Evolutionary conservation across 2,113 vertebrate species (phyloP).

Genomic region (Rhinolophus sinicus): DNA sequence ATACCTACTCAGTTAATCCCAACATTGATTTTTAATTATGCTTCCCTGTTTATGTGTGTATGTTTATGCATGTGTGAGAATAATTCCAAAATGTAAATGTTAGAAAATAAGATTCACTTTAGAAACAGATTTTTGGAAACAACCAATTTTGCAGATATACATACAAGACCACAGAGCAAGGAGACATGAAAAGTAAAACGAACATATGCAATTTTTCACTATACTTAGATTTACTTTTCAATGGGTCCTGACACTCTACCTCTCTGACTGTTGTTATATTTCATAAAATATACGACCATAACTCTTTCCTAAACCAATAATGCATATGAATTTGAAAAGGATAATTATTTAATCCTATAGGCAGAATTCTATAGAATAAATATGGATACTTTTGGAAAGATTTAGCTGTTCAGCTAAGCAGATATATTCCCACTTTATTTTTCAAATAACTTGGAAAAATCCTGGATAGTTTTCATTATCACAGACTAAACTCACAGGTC

Average conservation of each 20-base stretch:
- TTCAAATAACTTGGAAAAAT: not conserved
- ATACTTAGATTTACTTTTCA: not conserved
- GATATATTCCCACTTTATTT: not conserved
- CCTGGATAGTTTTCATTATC: not conserved
- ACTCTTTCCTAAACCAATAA: not conserved
- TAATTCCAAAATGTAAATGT: not conserved
- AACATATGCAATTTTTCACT: not conserved
- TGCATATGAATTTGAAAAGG: not conserved
- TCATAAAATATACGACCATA: not conserved
- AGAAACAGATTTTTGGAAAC: slow-evolving; percentile 14
- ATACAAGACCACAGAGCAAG: not conserved
- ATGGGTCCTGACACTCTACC: not conserved
- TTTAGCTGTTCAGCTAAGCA: not conserved
- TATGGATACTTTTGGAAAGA: not conserved
- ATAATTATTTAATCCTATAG: not conserved
- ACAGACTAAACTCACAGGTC: not conserved
- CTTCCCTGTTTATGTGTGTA: not conserved
- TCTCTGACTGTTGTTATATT: not conserved
- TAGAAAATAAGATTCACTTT: slow-evolving; percentile 12
- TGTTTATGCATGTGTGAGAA: not conserved
- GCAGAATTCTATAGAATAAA: not conserved
- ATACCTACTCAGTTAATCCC: not conserved
- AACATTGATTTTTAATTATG: not conserved
- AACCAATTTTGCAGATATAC: not conserved
- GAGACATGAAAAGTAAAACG: not conserved